Conservation (phyloP, 2,797 vertebrate genomes). For the Oreonectes daqikongensis region DNA sequence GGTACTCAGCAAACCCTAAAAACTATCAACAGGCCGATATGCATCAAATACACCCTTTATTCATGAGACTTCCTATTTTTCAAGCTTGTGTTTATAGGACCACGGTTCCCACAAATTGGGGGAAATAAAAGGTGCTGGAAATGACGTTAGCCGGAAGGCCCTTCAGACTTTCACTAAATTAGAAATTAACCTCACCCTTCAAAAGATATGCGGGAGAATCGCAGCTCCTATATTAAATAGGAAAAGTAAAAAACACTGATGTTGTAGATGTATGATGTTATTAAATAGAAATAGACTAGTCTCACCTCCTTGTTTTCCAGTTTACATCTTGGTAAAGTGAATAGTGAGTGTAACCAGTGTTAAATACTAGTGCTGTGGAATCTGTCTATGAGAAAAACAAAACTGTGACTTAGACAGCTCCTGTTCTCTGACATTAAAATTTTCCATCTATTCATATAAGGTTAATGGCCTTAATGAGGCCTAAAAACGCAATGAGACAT, state of each 20-base stretch:
- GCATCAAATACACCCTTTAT: neutral
- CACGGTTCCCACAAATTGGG: neutral
- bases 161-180: neutral
- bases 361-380: neutral
- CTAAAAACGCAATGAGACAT: constrained; percentile 48
- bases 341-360: neutral
- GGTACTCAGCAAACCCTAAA: neutral
- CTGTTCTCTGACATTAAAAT: constrained; percentile 50
- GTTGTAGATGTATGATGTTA: neutral
- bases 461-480: constrained; percentile 55
- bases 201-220: neutral
- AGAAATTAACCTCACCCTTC: neutral
- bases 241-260: neutral
- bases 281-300: neutral
- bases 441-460: constrained; percentile 47
- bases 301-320: neutral
- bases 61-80: neutral
- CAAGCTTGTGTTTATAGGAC: neutral
- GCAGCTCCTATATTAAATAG: neutral
- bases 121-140: constrained; percentile 1
- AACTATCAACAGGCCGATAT: neutral
- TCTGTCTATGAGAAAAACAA: neutral
- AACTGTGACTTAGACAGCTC: constrained; percentile 30
- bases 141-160: neutral
- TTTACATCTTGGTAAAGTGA: neutral